A percentile compares a stretch with the other conserved stretches of the same genome.
These are phyloP conservation scores for Galago senegalensis DNA, from an alignment of 2,797 vertebrate genomes.

Conservation along the genomic window DNA sequence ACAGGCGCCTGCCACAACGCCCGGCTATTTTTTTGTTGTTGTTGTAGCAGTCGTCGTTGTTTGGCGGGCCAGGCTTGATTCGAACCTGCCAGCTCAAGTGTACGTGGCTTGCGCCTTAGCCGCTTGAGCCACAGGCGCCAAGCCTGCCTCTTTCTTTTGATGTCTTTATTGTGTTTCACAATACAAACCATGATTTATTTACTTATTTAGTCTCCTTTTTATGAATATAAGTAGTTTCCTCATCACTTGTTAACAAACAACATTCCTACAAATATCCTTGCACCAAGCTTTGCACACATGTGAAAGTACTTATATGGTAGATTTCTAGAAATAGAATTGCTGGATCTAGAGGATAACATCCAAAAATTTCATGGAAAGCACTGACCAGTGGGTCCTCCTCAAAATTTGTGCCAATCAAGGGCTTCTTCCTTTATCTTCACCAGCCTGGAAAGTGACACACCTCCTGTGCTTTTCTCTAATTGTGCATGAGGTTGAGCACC, in stretches of 20 bases:
- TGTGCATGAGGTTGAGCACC: neutral
- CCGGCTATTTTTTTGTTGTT: too few relatives aligned
- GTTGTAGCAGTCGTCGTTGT: too few relatives aligned
- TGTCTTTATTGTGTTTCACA: neutral
- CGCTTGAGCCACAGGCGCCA: too few relatives aligned
- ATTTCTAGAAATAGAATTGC: neutral
- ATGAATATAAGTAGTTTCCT: neutral
- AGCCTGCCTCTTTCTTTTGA: neutral
- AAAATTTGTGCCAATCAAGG: neutral
- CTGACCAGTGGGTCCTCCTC: neutral
- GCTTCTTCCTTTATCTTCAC: neutral
- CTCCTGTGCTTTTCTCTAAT: neutral
- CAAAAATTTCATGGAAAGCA: neutral
- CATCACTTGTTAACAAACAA: neutral
- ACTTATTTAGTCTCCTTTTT: neutral
- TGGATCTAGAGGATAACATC: neutral
- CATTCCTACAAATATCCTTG: too few relatives aligned
- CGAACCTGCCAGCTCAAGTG: too few relatives aligned
- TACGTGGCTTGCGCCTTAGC: too few relatives aligned
- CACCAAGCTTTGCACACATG: too few relatives aligned
- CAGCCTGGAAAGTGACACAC: too few relatives aligned
- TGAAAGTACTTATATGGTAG: neutral
- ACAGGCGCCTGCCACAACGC: too few relatives aligned
- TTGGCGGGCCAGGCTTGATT: too few relatives aligned
- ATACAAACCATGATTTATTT: too few relatives aligned